A percentile compares a stretch with the other conserved stretches of the same genome.
Conservation (phyloP, 2,113 vertebrate species). For the Passerina amoena region DNA sequence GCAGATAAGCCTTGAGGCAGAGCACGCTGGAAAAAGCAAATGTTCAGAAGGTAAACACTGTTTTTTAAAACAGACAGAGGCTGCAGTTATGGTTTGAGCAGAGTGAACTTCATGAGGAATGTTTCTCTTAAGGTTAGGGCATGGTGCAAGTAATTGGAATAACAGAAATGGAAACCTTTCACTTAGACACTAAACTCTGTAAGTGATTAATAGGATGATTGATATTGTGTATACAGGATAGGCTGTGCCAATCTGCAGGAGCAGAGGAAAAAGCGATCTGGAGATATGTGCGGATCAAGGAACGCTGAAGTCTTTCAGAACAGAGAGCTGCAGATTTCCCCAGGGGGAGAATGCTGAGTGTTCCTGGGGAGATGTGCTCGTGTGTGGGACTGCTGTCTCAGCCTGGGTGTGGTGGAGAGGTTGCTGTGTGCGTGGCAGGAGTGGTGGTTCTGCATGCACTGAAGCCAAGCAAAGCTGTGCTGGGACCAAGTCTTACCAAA, state of each 20-base stretch:
- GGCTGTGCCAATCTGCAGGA: not conserved
- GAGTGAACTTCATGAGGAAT: not conserved
- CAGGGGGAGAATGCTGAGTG: not conserved
- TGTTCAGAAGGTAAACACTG: not conserved
- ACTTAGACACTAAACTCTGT: not conserved
- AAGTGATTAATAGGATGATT: not conserved
- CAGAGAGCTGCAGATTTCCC: not conserved
- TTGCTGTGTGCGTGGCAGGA: not conserved
- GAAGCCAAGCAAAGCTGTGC: not conserved
- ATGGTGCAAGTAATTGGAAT: not conserved
- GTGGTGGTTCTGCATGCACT: not conserved
- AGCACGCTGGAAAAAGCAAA: not conserved
- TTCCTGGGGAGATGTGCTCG: accelerated
- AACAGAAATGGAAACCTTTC: not conserved
- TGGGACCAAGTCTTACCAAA: not conserved
- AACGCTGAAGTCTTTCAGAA: not conserved
- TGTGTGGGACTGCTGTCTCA: not conserved
- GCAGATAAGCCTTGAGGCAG: not conserved
- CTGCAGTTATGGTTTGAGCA: not conserved
- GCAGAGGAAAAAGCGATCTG: not conserved
- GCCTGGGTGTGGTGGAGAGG: not conserved
- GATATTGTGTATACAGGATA: not conserved
- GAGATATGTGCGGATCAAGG: not conserved
- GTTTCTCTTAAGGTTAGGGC: not conserved
- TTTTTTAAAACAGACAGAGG: not conserved